Evolutionary conservation across 1,140 invertebrate species (phyloP).

Genomic region (Adoxophyes honmai): DNA sequence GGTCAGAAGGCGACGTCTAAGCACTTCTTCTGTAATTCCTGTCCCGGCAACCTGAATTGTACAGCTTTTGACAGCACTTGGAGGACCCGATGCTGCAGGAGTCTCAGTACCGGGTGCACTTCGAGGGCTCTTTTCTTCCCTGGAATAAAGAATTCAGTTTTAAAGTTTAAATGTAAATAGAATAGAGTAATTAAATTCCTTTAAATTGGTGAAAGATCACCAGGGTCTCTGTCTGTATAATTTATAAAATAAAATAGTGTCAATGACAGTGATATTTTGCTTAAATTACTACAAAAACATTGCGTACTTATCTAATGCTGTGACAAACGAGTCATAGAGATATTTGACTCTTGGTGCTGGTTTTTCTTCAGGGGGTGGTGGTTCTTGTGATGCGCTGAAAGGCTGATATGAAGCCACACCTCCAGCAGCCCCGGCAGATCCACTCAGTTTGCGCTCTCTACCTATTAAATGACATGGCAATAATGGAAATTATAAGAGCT

Average conservation of each 20-base stretch:
- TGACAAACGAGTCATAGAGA: conserved; percentile 93
- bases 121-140: conserved; percentile 52
- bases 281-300: background rate
- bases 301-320: conserved; percentile 81
- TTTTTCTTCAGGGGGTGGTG: conserved; percentile 80
- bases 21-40: conserved; percentile 77
- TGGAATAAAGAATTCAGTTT: conserved; percentile 26
- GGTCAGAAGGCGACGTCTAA: conserved; percentile 55
- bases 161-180: too few relatives aligned
- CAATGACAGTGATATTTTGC: too few relatives aligned
- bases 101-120: conserved; percentile 26
- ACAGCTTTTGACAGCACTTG: conserved; percentile 17
- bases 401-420: conserved; percentile 92
- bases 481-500: too few relatives aligned
- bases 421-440: conserved; percentile 87
- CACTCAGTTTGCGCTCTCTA: conserved; percentile 87
- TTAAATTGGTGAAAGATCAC: too few relatives aligned
- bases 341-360: conserved; percentile 82
- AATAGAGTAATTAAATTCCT: too few relatives aligned
- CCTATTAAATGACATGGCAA: too few relatives aligned
- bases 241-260: too few relatives aligned
- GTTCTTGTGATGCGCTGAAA: conserved; percentile 88
- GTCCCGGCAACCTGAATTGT: conserved; percentile 49
- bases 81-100: conserved; percentile 22
- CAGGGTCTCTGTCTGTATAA: too few relatives aligned